Conservation (phyloP, 2,797 vertebrate species). For the Pitangus sulphuratus region DNA sequence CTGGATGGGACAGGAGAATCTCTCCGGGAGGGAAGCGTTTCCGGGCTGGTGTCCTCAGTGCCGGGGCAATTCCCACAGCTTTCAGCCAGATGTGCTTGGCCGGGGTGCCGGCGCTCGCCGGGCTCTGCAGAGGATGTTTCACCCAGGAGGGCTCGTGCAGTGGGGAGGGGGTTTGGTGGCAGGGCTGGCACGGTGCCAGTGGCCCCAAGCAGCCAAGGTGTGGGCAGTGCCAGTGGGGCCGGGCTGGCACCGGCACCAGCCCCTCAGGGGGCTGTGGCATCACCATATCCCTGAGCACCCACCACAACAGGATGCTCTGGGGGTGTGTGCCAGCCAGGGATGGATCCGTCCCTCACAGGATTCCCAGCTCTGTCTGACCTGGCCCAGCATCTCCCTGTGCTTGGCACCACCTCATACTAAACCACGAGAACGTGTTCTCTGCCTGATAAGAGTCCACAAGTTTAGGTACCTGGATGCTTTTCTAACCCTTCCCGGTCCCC, state of each 20-base stretch:
- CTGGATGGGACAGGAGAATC: background rate
- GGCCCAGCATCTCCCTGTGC: rapidly evolving
- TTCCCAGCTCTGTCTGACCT: rapidly evolving
- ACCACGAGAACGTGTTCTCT: rapidly evolving
- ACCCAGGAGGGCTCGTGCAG: rapidly evolving
- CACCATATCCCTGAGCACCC: rapidly evolving
- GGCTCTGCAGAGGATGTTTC: background rate
- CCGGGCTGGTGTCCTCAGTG: constrained; percentile 50
- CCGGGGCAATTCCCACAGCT: constrained; percentile 52
- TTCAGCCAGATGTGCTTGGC: constrained; percentile 60
- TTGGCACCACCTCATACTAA: background rate
- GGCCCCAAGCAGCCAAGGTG: background rate
- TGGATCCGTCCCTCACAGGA: rapidly evolving
- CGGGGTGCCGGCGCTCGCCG: rapidly evolving
- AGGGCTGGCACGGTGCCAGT: rapidly evolving
- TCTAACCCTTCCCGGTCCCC: background rate
- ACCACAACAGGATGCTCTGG: rapidly evolving
- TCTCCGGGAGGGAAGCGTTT: background rate
- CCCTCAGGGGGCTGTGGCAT: background rate
- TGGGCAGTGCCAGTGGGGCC: rapidly evolving
- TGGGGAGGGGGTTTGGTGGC: rapidly evolving
- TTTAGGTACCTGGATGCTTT: background rate
- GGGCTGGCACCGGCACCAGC: background rate
- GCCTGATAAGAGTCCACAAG: background rate
- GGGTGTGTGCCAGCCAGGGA: no score